Evolutionary conservation across 2,113 vertebrate species (phyloP).

Genomic region (Hippocampus mohnikei): DNA sequence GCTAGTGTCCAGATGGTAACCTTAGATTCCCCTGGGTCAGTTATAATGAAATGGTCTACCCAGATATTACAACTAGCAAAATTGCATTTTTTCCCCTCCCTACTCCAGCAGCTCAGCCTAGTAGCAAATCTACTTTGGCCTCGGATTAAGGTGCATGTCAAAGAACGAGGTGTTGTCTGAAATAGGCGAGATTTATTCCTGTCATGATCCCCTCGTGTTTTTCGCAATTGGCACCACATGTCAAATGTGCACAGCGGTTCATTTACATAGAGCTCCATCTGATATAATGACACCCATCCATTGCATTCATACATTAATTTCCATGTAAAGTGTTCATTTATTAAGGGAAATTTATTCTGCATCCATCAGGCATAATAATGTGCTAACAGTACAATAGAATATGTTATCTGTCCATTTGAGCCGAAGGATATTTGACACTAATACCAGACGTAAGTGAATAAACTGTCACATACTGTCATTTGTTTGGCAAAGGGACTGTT

Average conservation of each 20-base stretch:
- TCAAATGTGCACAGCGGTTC: constrained; percentile 58
- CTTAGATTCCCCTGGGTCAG: constrained; percentile 66
- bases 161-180: constrained; percentile 37
- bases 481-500: constrained; percentile 24
- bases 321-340: constrained; percentile 71
- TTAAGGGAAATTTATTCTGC: constrained; percentile 71
- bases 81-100: constrained; percentile 39
- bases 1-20: constrained; percentile 70
- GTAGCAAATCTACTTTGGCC: constrained; percentile 38
- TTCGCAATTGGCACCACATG: constrained; percentile 64
- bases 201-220: constrained; percentile 55
- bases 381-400: constrained; percentile 58
- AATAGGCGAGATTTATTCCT: constrained; percentile 63
- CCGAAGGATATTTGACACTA: constrained; percentile 18
- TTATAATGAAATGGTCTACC: constrained; percentile 56
- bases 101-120: background rate
- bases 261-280: constrained; percentile 70
- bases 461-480: constrained; percentile 19
- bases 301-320: constrained; percentile 70
- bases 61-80: constrained; percentile 36
- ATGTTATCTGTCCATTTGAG: constrained; percentile 50
- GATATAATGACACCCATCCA: constrained; percentile 68
- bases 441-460: constrained; percentile 29
- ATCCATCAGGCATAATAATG: constrained; percentile 61
- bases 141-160: constrained; percentile 47